Conservation (phyloP, 2,797 vertebrate genomes). For the Phrynocephalus forsythii region DNA sequence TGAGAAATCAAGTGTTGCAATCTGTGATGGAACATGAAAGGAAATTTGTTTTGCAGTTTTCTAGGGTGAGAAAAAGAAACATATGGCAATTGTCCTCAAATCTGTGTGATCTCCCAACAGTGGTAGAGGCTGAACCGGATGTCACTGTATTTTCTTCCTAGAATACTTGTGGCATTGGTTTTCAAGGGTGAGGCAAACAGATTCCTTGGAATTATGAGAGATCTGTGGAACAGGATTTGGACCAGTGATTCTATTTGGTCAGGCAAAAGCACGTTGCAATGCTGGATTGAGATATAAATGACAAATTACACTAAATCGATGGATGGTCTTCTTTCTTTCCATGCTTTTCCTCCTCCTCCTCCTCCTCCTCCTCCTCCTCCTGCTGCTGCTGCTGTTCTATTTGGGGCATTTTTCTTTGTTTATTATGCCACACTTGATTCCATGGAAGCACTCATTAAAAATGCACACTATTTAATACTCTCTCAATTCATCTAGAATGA, state of each 20-base stretch:
- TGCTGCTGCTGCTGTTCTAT: too few relatives aligned
- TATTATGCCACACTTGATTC: too few relatives aligned
- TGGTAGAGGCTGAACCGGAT: not conserved
- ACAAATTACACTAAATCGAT: not conserved
- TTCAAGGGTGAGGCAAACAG: not conserved
- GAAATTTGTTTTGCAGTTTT: not conserved
- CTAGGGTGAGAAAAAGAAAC: not conserved
- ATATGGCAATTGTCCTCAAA: not conserved
- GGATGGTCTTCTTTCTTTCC: not conserved
- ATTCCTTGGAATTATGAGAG: not conserved
- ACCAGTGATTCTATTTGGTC: not conserved
- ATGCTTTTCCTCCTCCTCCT: too few relatives aligned
- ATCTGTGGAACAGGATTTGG: not conserved
- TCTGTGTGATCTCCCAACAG: not conserved
- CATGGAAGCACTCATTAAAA: too few relatives aligned
- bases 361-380: too few relatives aligned
- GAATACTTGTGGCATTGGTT: not conserved
- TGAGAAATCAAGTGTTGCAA: not conserved
- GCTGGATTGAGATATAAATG: not conserved
- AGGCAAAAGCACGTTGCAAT: not conserved
- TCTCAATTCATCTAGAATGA: not conserved
- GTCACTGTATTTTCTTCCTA: not conserved
- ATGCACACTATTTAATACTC: too few relatives aligned
- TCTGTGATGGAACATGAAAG: not conserved
- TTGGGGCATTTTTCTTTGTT: too few relatives aligned